A percentile compares a stretch with the other conserved stretches of the same genome.
phyloP scores from a whole-genome alignment of 2,113 vertebrate species.

The Corythaeola cristata region DNA sequence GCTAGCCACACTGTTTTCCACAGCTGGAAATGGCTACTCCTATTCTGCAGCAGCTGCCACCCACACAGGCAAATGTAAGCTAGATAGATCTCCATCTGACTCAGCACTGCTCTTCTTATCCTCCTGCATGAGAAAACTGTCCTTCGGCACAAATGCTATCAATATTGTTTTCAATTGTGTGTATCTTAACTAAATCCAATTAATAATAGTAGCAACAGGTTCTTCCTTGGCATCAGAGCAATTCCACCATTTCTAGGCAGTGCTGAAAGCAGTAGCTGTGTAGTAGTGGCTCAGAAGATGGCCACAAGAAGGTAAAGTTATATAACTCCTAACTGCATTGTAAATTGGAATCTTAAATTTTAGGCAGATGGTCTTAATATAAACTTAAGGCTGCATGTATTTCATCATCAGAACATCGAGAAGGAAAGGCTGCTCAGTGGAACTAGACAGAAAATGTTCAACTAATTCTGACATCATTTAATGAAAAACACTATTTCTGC shows the following conservation, averaged over 20 bases:
- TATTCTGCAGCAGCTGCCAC: slow-evolving; percentile 22
- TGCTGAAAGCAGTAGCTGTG: background rate
- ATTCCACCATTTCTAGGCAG: background rate
- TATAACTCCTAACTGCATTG: background rate
- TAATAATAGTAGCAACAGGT: background rate
- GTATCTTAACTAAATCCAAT: background rate
- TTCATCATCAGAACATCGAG: background rate
- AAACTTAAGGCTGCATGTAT: background rate
- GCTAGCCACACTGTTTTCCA: slow-evolving; percentile 30
- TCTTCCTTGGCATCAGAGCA: background rate
- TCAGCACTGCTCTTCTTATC: background rate
- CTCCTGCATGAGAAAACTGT: background rate
- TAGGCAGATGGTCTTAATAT: background rate
- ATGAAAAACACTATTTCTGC: background rate
- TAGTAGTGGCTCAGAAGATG: background rate
- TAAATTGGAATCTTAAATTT: background rate
- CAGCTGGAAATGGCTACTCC: slow-evolving; percentile 22
- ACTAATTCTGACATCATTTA: background rate
- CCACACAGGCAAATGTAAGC: slow-evolving; percentile 8
- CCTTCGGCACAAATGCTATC: background rate
- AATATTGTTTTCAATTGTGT: background rate
- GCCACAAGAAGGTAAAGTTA: background rate
- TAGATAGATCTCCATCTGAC: background rate
- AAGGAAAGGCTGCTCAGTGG: background rate
- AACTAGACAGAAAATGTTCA: background rate